Percentiles rank a stretch among this genome's conserved stretches.
Evolutionary conservation across 2,113 vertebrate species (phyloP).

Genomic region (Ictalurus punctatus): DNA sequence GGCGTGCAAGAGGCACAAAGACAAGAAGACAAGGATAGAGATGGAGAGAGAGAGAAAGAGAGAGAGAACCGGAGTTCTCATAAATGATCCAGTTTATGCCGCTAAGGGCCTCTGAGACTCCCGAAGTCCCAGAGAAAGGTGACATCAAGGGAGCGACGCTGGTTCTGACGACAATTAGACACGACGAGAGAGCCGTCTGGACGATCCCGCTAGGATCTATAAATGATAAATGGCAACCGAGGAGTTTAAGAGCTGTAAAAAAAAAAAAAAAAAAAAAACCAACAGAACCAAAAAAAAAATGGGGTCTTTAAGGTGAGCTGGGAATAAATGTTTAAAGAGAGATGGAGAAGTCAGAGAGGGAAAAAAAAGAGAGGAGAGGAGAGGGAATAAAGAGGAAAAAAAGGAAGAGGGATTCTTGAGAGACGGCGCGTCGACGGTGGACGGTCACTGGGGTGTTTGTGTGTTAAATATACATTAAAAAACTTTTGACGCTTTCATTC

Average conservation of each 20-base stretch:
- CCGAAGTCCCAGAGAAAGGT: slow-evolving; percentile 31
- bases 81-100: slow-evolving; percentile 56
- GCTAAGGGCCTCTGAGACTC: slow-evolving; percentile 53
- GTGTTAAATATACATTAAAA: slow-evolving; percentile 99
- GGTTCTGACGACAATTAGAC: slow-evolving; percentile 68
- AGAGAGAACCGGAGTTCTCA: background rate
- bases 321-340: slow-evolving; percentile 90
- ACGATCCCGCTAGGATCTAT: slow-evolving; percentile 66
- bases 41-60: background rate
- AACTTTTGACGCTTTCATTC: slow-evolving; percentile 95
- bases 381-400: slow-evolving; percentile 57
- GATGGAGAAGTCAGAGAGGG: slow-evolving; percentile 53
- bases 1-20: slow-evolving; percentile 13
- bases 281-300: slow-evolving; percentile 74
- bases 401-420: slow-evolving; percentile 76
- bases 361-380: slow-evolving; percentile 6
- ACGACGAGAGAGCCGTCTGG: slow-evolving; percentile 56
- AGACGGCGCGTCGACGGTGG: slow-evolving; percentile 95
- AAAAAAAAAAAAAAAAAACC: slow-evolving; percentile 69
- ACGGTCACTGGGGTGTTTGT: slow-evolving; percentile 91
- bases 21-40: slow-evolving; percentile 8
- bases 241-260: slow-evolving; percentile 66
- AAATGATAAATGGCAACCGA: slow-evolving; percentile 75
- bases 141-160: slow-evolving; percentile 63
- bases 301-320: slow-evolving; percentile 74